phyloP scores from a whole-genome alignment of 2,888 invertebrate genomes.

The Lepas anatifera region DNA sequence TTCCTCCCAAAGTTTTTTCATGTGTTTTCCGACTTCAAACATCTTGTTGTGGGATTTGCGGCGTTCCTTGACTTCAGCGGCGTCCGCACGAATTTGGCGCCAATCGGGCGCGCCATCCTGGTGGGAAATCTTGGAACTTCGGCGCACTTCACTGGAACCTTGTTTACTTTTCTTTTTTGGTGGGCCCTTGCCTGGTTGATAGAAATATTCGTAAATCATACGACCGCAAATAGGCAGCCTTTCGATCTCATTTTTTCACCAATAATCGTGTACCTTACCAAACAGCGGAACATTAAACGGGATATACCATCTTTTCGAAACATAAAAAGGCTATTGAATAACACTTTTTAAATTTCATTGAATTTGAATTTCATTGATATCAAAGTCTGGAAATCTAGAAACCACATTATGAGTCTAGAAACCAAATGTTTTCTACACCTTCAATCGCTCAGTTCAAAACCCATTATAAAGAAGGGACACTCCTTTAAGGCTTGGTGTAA shows the following conservation, averaged over 20 bases:
- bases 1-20: slow-evolving; percentile 24
- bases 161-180: background rate
- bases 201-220: background rate
- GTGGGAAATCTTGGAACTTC: background rate
- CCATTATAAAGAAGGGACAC: too few species aligned
- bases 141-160: background rate
- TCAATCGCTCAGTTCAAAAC: too few species aligned
- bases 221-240: background rate
- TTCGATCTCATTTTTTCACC: background rate
- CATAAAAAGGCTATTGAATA: too few species aligned
- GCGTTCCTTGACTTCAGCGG: background rate
- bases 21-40: slow-evolving; percentile 17
- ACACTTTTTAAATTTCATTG: too few species aligned
- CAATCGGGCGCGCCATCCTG: background rate
- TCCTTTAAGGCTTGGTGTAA: too few species aligned
- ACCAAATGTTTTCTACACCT: too few species aligned
- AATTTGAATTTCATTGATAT: too few species aligned
- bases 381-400: too few species aligned
- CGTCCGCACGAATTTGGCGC: background rate
- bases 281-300: background rate
- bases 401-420: too few species aligned
- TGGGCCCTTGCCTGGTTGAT: background rate
- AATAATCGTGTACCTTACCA: background rate
- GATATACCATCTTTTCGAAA: background rate
- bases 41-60: slow-evolving; percentile 1